A percentile compares a stretch with the other conserved stretches of the same genome.
phyloP scores from a whole-genome alignment of 2,888 invertebrate species.

The Allygus modestus region DNA sequence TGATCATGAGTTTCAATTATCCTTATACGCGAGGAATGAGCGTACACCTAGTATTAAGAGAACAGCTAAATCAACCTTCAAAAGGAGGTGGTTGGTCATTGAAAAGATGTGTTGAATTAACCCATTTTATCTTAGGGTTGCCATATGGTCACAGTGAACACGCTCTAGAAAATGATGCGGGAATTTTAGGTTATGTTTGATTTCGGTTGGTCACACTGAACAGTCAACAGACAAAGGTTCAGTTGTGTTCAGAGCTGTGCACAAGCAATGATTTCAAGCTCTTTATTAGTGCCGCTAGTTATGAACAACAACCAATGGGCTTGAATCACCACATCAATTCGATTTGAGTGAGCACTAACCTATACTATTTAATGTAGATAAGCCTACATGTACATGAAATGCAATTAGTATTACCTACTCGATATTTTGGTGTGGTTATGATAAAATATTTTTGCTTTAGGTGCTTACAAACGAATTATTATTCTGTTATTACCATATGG shows the following conservation, averaged over 20 bases:
- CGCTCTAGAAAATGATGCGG: background rate
- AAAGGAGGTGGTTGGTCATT: no score
- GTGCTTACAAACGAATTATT: slow-evolving; percentile 17
- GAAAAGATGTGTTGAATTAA: no score
- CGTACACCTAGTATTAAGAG: no score
- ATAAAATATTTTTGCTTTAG: slow-evolving; percentile 25
- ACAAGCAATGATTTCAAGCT: no score
- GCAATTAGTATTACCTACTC: slow-evolving; percentile 26
- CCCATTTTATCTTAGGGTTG: slow-evolving; percentile 31
- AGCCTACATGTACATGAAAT: slow-evolving; percentile 29
- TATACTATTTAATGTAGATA: slow-evolving; percentile 22
- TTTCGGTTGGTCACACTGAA: slow-evolving; percentile 8
- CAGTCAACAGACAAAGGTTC: no score
- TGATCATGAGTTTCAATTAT: no score
- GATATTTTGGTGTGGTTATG: slow-evolving; percentile 35
- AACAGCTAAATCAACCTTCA: no score
- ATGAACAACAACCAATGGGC: no score
- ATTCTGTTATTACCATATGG: slow-evolving; percentile 9
- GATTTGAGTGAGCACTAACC: slow-evolving; percentile 22
- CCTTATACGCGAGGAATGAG: no score
- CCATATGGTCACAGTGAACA: slow-evolving; percentile 18
- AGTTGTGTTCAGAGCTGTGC: no score
- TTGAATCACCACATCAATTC: no score
- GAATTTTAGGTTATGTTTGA: slow-evolving; percentile 27
- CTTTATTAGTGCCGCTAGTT: no score